Percentiles rank a stretch among this genome's conserved stretches.
phyloP scores from a whole-genome alignment of 30 jellyfish, hydroid and myxozoan genomes.

The Phacellophora camtschatica region DNA sequence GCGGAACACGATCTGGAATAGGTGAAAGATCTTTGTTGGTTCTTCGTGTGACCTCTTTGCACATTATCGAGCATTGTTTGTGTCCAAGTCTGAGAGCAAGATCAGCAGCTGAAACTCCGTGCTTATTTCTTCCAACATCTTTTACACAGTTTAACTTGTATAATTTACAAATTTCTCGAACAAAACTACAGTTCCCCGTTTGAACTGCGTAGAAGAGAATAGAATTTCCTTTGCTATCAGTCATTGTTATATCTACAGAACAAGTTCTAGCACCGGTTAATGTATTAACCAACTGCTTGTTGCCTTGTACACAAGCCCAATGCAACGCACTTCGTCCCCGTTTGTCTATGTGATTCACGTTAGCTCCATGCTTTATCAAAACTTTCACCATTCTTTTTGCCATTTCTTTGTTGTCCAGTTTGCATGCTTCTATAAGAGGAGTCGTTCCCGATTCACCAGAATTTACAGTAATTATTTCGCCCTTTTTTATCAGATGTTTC shows the following conservation, averaged over 20 bases:
- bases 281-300: constrained; percentile 19
- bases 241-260: neutral
- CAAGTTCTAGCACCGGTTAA: neutral
- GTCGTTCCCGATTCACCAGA: constrained; percentile 44
- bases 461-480: constrained; percentile 22
- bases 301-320: constrained; percentile 52
- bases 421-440: constrained; percentile 63
- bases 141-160: constrained; percentile 36
- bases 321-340: constrained; percentile 60
- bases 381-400: constrained; percentile 50
- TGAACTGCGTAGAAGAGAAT: constrained; percentile 51
- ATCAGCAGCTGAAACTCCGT: constrained; percentile 61
- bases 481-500: constrained; percentile 12
- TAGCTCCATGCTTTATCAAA: constrained; percentile 50
- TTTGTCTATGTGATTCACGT: constrained; percentile 33
- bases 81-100: constrained; percentile 63
- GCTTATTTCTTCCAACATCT: constrained; percentile 42
- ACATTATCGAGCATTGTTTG: constrained; percentile 49
- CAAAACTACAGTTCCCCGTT: constrained; percentile 56
- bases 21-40: constrained; percentile 1
- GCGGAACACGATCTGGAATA: neutral
- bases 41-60: constrained; percentile 14
- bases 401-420: constrained; percentile 35
- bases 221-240: constrained; percentile 55
- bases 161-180: constrained; percentile 44